A percentile compares a stretch with the other conserved stretches of the same genome.
These are phyloP conservation scores for Phymanthus crucifer DNA, from an alignment of 92 coral and sea anemone genomes.

Conservation along the genomic window DNA sequence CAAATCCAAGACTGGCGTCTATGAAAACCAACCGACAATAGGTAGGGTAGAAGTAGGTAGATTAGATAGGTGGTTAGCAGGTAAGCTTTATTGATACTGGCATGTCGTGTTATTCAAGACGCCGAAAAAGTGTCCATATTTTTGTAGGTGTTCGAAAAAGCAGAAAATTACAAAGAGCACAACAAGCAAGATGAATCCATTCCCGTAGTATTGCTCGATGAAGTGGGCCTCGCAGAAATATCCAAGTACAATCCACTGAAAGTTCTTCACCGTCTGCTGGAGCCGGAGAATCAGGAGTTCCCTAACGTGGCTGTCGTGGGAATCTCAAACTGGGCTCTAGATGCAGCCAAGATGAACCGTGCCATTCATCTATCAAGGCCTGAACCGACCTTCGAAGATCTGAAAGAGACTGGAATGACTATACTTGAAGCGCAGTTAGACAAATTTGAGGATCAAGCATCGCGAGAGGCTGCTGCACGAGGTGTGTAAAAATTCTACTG, in stretches of 20 bases:
- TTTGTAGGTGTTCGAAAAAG: slow-evolving; percentile 82
- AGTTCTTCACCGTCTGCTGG: slow-evolving; percentile 91
- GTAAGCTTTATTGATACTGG: no score
- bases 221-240: slow-evolving; percentile 95
- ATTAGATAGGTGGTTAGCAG: no score
- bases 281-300: slow-evolving; percentile 72
- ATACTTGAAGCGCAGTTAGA: slow-evolving; percentile 60
- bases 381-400: slow-evolving; percentile 81
- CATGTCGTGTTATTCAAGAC: no score
- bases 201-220: slow-evolving; percentile 97
- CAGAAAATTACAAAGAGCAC: slow-evolving; percentile 68
- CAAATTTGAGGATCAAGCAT: not conserved
- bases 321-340: slow-evolving; percentile 97
- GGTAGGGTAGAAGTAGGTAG: no score
- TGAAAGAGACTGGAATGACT: slow-evolving; percentile 85
- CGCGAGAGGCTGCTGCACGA: not conserved
- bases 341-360: slow-evolving; percentile 99
- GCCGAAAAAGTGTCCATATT: no score
- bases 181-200: slow-evolving; percentile 69
- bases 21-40: no score
- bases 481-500: not conserved
- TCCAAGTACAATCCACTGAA: slow-evolving; percentile 96
- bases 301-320: slow-evolving; percentile 98
- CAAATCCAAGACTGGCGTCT: no score
- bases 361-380: slow-evolving; percentile 98